Evolutionary conservation across 2,888 invertebrate genomes (phyloP).

Genomic region (Polia nebulosa): DNA sequence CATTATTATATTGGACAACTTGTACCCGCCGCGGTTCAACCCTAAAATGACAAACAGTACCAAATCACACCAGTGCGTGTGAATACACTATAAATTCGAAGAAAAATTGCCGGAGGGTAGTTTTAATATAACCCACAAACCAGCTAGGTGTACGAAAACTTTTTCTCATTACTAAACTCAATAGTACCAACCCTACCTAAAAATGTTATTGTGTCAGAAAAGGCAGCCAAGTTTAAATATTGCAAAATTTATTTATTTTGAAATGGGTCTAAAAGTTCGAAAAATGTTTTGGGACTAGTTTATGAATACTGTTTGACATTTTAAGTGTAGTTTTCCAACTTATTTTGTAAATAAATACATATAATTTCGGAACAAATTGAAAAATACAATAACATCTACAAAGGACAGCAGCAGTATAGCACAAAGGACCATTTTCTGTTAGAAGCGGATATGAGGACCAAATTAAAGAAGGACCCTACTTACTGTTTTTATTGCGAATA

Average conservation of each 20-base stretch:
- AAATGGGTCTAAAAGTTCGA: constrained; percentile 32
- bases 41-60: constrained; percentile 80
- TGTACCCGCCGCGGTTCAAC: constrained; percentile 66
- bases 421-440: neutral
- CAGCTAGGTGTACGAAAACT: constrained; percentile 50
- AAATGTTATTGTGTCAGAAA: constrained; percentile 43
- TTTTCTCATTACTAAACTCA: constrained; percentile 69
- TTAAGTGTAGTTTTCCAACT: neutral
- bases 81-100: constrained; percentile 80
- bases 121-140: constrained; percentile 69
- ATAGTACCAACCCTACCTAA: constrained; percentile 26
- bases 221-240: constrained; percentile 21
- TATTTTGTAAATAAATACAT: neutral
- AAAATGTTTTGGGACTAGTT: constrained; percentile 14
- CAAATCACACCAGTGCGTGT: constrained; percentile 87
- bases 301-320: constrained; percentile 21
- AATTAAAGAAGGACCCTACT: too few species aligned
- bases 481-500: too few species aligned
- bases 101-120: constrained; percentile 73
- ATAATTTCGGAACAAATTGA: neutral
- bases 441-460: neutral
- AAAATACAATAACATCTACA: neutral
- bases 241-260: constrained; percentile 47
- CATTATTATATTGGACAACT: constrained; percentile 75
- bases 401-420: too few species aligned